Conservation (phyloP, 2,113 vertebrate genomes). For the Sardina pilchardus region DNA sequence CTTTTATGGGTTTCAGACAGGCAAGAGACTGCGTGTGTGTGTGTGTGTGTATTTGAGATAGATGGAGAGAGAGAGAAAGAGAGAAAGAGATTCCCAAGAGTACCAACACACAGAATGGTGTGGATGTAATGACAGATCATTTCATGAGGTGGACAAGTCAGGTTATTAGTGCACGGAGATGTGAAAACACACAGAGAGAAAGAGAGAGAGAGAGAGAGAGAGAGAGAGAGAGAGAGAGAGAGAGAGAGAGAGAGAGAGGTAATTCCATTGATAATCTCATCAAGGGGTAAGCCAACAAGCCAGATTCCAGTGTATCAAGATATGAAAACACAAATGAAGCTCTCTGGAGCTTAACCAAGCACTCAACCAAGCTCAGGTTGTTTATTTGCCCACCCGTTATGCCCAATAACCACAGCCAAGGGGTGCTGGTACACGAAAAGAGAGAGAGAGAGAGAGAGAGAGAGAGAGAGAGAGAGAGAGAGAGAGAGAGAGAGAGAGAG, state of each 20-base stretch:
- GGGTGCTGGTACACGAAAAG: background rate
- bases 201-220: too few relatives aligned
- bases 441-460: background rate
- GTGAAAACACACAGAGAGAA: too few relatives aligned
- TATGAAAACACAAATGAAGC: background rate
- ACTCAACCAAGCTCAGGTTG: background rate
- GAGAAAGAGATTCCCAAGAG: too few relatives aligned
- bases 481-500: background rate
- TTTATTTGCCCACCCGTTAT: background rate
- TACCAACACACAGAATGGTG: background rate
- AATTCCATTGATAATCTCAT: too few relatives aligned
- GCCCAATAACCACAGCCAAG: background rate
- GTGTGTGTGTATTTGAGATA: too few relatives aligned
- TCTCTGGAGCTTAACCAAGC: background rate
- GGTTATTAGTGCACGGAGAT: too few relatives aligned
- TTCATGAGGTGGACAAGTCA: background rate
- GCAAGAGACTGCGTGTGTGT: too few relatives aligned
- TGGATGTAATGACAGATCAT: background rate
- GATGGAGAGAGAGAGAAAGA: too few relatives aligned
- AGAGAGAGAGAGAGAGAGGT: too few relatives aligned
- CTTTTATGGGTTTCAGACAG: too few relatives aligned
- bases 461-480: background rate
- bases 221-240: too few relatives aligned
- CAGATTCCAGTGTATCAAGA: background rate
- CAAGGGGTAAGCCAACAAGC: background rate